Evolutionary conservation across 2,888 invertebrate species (phyloP).

Genomic region (Trichogramma dendrolimi): DNA sequence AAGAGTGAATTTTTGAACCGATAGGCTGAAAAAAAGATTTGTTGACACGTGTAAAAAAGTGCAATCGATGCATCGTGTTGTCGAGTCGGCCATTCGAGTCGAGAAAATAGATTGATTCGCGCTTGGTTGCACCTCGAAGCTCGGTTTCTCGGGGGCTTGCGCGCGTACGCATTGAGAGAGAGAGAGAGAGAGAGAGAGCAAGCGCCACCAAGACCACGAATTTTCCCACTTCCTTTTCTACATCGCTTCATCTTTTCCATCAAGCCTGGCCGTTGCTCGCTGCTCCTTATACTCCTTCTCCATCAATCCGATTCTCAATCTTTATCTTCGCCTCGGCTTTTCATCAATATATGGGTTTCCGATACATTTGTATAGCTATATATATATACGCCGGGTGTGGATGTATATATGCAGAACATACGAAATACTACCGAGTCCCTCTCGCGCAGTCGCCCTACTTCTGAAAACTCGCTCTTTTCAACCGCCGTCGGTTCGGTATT

Average conservation of each 20-base stretch:
- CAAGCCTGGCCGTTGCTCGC: neutral
- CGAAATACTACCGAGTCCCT: neutral
- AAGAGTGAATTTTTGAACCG: neutral
- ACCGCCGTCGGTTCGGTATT: slow-evolving; percentile 26
- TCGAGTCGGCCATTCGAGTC: neutral
- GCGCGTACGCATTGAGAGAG: neutral
- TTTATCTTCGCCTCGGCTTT: slow-evolving; percentile 23
- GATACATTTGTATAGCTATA: too few relatives aligned
- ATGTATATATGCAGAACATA: too few relatives aligned
- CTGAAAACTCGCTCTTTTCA: slow-evolving; percentile 18
- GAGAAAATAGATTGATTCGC: slow-evolving; percentile 40
- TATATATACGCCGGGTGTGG: too few relatives aligned
- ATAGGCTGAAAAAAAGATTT: neutral
- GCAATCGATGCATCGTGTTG: slow-evolving; percentile 2
- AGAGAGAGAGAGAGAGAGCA: neutral
- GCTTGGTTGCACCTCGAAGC: slow-evolving; percentile 32
- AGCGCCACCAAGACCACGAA: too few relatives aligned
- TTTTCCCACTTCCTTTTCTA: neutral
- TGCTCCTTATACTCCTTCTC: neutral
- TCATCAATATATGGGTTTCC: neutral
- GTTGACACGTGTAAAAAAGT: neutral
- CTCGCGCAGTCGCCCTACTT: neutral
- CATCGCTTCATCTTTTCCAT: neutral
- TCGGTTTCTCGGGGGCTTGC: neutral
- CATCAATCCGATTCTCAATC: neutral